Base-by-base conservation (phyloP, 2,797 vertebrate species). In the Crocodylus rhombifer region DNA sequence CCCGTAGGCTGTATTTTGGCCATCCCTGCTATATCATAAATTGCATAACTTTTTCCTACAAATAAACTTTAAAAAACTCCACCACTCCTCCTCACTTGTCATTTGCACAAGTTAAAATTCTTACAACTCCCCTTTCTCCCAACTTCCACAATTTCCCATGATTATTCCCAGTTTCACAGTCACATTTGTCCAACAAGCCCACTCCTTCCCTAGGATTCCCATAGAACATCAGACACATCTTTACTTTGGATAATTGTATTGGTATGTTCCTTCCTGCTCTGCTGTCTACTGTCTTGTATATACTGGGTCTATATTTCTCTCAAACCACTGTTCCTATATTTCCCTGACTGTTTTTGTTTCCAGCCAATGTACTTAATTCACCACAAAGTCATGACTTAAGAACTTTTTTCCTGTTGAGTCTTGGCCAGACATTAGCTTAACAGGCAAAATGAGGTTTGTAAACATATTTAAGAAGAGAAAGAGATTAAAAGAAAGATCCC, bases 351-450 rank as follows among this genome's bases (percentile, higher is more conserved):
- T 73, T 6, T 15, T 51, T 36, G n/a, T 30, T n/a, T 94, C 65
- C 90, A 51, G 73, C 82, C 85, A 80, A 87, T 65, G 73, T 96
- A 94, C 86, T 82, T 67, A 75, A 65, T 65, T 91, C 84, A 73
- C 77, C 73, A 80, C 36, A 26, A 33, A 84, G 28, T 61, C 67
- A 87, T 90, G 71, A 81, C 6, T 82, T 65, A 57, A 94, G 42
- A 14, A 20, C n/a, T 75, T 83, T 84, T 95, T 92, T 94, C 74
- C 69, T 86, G 51, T 90, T 93, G 76, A 74, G 57, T 94, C 92
- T 95, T 86, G 51, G 55, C 30, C 14, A 84, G 56, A 63, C 23
- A 56, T 76, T 91, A 74, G 65, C 55, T 82, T 80, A 86, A 14
- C 1, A 30, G 58, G 36, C 86, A 78, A 73, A 78, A 23, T 28